These are phyloP conservation scores for Yponomeuta plumbellus DNA, from an alignment of 2,888 invertebrate species.

Conservation along the genomic window DNA sequence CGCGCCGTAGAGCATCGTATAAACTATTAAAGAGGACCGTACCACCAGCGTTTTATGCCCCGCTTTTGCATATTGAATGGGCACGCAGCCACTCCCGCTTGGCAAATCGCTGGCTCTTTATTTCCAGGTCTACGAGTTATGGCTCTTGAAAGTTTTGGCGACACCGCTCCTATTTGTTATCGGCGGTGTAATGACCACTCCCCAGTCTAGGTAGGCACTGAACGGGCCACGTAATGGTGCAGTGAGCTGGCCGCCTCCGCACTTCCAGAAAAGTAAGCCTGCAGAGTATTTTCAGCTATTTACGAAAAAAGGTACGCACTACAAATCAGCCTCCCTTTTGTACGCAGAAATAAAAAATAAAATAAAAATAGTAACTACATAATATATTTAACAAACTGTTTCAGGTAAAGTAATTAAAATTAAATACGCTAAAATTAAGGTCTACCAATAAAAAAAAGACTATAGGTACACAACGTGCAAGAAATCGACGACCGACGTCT, in stretches of 20 bases:
- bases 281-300: neutral
- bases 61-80: slow-evolving; percentile 46
- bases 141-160: slow-evolving; percentile 18
- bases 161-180: slow-evolving; percentile 6
- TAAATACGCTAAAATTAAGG: neutral
- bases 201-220: neutral
- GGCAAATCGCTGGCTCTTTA: slow-evolving; percentile 38
- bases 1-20: slow-evolving; percentile 52
- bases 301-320: no score
- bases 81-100: slow-evolving; percentile 31
- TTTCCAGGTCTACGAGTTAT: slow-evolving; percentile 29
- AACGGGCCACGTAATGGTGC: neutral
- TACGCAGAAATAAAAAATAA: neutral
- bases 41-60: slow-evolving; percentile 41
- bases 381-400: neutral
- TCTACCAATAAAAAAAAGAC: neutral
- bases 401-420: neutral
- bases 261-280: neutral
- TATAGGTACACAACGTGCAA: neutral
- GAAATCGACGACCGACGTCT: neutral
- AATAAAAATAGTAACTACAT: neutral
- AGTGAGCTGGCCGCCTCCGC: neutral
- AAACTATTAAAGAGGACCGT: slow-evolving; percentile 53
- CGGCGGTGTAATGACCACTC: neutral
- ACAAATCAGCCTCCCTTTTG: no score